Conservation (phyloP, 2,888 invertebrate genomes). For the Nomada flava region DNA sequence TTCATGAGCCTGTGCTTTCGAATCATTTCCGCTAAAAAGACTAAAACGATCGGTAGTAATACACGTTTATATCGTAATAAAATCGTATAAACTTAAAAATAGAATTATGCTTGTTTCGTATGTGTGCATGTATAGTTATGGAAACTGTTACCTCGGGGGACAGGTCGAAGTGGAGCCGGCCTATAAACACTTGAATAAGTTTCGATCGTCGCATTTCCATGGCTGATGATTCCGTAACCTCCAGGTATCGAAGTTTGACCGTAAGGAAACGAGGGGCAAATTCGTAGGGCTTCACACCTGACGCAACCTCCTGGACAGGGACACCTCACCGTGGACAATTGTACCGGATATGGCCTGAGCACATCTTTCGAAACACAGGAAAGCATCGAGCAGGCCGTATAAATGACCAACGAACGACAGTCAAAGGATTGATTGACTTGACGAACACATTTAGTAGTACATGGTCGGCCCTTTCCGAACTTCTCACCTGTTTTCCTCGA, state of each 20-base stretch:
- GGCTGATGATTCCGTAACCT: slow-evolving; percentile 33
- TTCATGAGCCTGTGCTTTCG: slow-evolving; percentile 1
- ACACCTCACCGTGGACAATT: slow-evolving; percentile 67
- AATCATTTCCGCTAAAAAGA: slow-evolving; percentile 31
- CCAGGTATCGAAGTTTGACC: slow-evolving; percentile 46
- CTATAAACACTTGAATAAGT: slow-evolving; percentile 75
- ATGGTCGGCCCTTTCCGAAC: not conserved
- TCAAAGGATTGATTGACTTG: not conserved
- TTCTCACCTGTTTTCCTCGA: slow-evolving; percentile 69
- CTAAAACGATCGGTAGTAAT: not conserved
- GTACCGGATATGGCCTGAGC: slow-evolving; percentile 67
- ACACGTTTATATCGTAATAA: not conserved
- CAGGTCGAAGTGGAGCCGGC: slow-evolving; percentile 76
- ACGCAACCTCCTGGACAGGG: slow-evolving; percentile 73
- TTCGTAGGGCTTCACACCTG: slow-evolving; percentile 70
- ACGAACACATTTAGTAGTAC: no score
- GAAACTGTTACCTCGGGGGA: slow-evolving; percentile 75
- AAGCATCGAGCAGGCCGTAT: not conserved
- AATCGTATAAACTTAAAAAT: not conserved
- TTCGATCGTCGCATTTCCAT: slow-evolving; percentile 63
- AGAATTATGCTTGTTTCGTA: not conserved
- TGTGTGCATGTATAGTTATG: not conserved
- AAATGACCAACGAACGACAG: not conserved
- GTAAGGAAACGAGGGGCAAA: slow-evolving; percentile 64
- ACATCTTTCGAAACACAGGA: slow-evolving; percentile 56